Percentiles rank a stretch among this genome's conserved stretches.
Evolutionary conservation across 2,888 invertebrate species (phyloP).

Genomic region (Cryptus viduatorius): DNA sequence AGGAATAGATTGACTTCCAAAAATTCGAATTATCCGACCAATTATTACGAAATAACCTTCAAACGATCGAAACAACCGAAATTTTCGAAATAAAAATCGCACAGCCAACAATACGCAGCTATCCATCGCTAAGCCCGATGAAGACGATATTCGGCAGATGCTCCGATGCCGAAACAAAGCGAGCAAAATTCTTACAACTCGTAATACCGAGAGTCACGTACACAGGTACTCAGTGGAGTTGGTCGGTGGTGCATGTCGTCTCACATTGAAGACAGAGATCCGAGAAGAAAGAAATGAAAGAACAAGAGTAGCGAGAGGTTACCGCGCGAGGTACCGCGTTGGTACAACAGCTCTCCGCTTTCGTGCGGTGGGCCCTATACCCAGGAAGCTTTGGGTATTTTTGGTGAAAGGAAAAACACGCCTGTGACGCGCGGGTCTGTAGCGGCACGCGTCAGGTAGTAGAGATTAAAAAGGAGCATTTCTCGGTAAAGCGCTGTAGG

Average conservation of each 20-base stretch:
- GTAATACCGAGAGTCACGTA: conserved; percentile 3
- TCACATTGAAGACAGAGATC: background rate
- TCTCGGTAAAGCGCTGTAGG: conserved; percentile 20
- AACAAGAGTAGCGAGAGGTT: background rate
- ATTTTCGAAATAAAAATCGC: too few relatives aligned
- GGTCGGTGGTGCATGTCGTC: background rate
- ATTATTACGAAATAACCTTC: too few relatives aligned
- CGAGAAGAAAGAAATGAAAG: background rate
- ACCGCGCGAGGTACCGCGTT: background rate
- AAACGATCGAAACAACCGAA: too few relatives aligned
- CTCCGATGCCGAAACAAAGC: background rate
- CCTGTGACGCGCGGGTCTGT: background rate
- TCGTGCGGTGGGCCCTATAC: background rate
- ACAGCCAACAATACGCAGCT: too few relatives aligned
- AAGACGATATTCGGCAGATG: background rate
- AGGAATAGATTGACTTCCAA: too few relatives aligned
- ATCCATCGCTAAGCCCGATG: background rate
- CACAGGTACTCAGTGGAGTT: conserved; percentile 1
- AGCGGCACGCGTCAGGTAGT: conserved; percentile 23
- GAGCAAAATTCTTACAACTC: background rate
- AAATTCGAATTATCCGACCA: too few relatives aligned
- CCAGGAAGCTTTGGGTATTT: conserved; percentile 8
- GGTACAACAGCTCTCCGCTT: background rate
- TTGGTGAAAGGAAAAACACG: conserved; percentile 20
- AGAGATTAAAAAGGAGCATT: conserved; percentile 21